Percentiles rank a stretch among this genome's conserved stretches.
These are phyloP conservation scores for Gymnothorax reevesii DNA, from an alignment of 2,797 vertebrate genomes.

Conservation along the genomic window DNA sequence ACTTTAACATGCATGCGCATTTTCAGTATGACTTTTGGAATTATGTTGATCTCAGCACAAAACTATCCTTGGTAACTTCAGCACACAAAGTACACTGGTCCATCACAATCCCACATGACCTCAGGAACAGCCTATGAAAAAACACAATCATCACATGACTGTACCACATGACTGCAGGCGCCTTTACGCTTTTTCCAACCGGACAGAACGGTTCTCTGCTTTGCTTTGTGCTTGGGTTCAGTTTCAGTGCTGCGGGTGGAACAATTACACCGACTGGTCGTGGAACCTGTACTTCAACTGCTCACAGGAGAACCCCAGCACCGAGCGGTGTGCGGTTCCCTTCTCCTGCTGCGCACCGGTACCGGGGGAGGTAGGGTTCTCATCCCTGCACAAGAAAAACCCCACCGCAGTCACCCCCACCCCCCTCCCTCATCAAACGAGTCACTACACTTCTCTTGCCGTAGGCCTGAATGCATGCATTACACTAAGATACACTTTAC, in stretches of 20 bases:
- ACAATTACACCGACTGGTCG: slow-evolving; percentile 77
- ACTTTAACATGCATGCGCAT: no score
- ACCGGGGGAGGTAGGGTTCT: slow-evolving; percentile 68
- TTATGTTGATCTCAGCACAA: no score
- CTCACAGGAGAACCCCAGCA: slow-evolving; percentile 69
- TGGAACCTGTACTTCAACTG: slow-evolving; percentile 80
- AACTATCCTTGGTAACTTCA: background rate
- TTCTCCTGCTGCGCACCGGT: slow-evolving; percentile 75
- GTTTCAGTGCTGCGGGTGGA: slow-evolving; percentile 79
- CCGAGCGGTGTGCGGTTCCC: slow-evolving; percentile 71
- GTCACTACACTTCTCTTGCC: background rate
- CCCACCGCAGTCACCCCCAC: background rate
- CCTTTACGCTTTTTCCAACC: no score
- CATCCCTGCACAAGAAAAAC: background rate
- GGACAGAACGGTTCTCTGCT: no score
- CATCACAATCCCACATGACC: background rate
- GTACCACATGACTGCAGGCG: no score
- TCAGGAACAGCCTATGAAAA: background rate
- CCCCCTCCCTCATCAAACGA: background rate
- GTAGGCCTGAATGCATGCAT: background rate
- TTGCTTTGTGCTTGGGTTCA: slow-evolving; percentile 32
- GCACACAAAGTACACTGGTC: background rate
- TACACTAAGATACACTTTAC: background rate
- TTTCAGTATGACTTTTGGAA: no score
- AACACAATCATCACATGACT: no score